phyloP scores from a whole-genome alignment of 2,113 vertebrate species.

The Gadus macrocephalus region DNA sequence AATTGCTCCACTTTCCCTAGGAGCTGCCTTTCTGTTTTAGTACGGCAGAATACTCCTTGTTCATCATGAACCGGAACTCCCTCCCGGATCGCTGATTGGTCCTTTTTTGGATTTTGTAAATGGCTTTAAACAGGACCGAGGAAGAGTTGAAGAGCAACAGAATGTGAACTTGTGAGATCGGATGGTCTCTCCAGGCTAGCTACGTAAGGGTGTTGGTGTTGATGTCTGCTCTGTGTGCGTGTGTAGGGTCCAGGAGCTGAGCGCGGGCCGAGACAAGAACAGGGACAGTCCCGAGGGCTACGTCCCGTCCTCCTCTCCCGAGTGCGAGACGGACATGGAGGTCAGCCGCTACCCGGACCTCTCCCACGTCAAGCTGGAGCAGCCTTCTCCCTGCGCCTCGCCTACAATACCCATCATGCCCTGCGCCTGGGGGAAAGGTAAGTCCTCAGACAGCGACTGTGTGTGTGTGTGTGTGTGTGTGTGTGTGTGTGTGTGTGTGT shows the following conservation, averaged over 20 bases:
- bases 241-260: slow-evolving; percentile 81
- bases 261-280: slow-evolving; percentile 77
- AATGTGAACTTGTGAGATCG: too few relatives aligned
- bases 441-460: slow-evolving; percentile 8
- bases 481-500: neutral
- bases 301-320: slow-evolving; percentile 92
- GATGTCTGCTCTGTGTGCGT: neutral
- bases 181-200: too few relatives aligned
- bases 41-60: too few relatives aligned
- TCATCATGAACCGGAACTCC: too few relatives aligned
- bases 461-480: neutral
- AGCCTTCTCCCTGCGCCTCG: slow-evolving; percentile 83
- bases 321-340: slow-evolving; percentile 86
- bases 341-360: slow-evolving; percentile 90
- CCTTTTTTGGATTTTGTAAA: too few relatives aligned
- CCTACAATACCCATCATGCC: slow-evolving; percentile 89
- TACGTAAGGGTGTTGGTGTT: too few relatives aligned
- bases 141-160: too few relatives aligned
- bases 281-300: slow-evolving; percentile 84
- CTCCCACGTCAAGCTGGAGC: slow-evolving; percentile 87
- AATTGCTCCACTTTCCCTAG: too few relatives aligned
- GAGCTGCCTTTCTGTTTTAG: too few relatives aligned
- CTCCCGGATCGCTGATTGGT: too few relatives aligned
- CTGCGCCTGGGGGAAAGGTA: slow-evolving; percentile 84
- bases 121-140: too few relatives aligned